Conservation (phyloP, 2,888 invertebrate species). For the Galeruca laticollis region DNA sequence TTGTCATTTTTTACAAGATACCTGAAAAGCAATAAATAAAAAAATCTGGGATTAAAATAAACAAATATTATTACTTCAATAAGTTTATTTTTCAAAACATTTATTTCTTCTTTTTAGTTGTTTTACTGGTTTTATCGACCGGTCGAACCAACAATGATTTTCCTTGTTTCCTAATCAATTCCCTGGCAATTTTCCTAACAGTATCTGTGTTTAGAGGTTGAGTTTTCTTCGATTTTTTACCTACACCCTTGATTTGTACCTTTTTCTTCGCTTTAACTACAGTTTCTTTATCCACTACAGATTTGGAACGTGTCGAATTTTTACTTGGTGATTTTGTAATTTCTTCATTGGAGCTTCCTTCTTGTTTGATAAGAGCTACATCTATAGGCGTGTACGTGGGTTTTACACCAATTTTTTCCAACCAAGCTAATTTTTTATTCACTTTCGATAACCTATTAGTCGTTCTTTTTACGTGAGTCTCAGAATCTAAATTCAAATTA, state of each 20-base stretch:
- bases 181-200: conserved; percentile 49
- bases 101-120: conserved; percentile 39
- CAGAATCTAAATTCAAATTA: conserved; percentile 62
- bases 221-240: conserved; percentile 38
- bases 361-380: conserved; percentile 59
- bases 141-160: conserved; percentile 44
- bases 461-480: conserved; percentile 65
- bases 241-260: conserved; percentile 28
- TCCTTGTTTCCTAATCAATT: conserved; percentile 49
- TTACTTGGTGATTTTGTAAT: conserved; percentile 19
- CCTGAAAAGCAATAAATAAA: background rate
- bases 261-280: conserved; percentile 32
- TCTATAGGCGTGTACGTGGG: conserved; percentile 70
- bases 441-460: conserved; percentile 66
- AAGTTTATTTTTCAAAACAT: conserved; percentile 6
- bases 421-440: conserved; percentile 66
- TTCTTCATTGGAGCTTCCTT: conserved; percentile 3
- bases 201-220: conserved; percentile 41
- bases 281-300: background rate
- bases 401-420: conserved; percentile 69
- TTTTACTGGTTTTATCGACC: conserved; percentile 10
- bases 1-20: no score
- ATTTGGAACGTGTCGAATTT: conserved; percentile 1
- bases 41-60: background rate
- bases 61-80: background rate